Percentiles rank a stretch among this genome's conserved stretches.
phyloP scores from a whole-genome alignment of 1,140 invertebrate genomes.

The Ectropis grisescens region DNA sequence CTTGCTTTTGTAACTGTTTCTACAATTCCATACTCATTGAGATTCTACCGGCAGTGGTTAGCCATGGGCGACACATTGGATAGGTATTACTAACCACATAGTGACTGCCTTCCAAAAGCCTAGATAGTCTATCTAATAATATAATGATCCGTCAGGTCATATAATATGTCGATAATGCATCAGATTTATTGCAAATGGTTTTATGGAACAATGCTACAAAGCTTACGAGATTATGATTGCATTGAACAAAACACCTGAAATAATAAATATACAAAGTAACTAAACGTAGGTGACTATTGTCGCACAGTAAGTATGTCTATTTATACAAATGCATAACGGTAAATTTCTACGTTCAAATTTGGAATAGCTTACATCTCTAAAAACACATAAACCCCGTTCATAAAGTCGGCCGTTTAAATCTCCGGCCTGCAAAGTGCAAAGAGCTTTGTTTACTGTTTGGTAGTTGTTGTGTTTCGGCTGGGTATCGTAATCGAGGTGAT shows the following conservation, averaged over 20 bases:
- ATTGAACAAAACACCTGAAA: too few species aligned
- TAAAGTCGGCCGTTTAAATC: conserved; percentile 23
- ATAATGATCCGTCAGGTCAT: too few species aligned
- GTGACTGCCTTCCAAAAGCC: too few species aligned
- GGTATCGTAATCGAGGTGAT: conserved; percentile 60
- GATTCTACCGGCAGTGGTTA: conserved; percentile 15
- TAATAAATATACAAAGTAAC: too few species aligned
- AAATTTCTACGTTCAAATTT: too few species aligned
- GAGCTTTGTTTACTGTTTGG: conserved; percentile 39
- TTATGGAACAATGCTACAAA: too few species aligned
- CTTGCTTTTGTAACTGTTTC: conserved; percentile 19
- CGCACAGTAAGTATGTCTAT: conserved; percentile 24
- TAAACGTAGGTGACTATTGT: too few species aligned
- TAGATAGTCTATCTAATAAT: too few species aligned
- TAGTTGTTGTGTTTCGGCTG: conserved; percentile 39
- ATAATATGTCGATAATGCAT: too few species aligned
- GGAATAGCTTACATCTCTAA: conserved; percentile 5
- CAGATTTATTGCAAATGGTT: too few species aligned
- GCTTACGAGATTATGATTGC: too few species aligned
- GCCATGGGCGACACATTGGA: conserved; percentile 21
- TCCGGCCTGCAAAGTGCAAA: conserved; percentile 16
- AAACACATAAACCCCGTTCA: conserved; percentile 3
- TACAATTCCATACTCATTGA: conserved; percentile 16
- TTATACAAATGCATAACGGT: conserved; percentile 25
- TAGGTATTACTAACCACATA: too few species aligned